Conservation (phyloP, 2,888 invertebrate species). For the Lamproptera curius region DNA sequence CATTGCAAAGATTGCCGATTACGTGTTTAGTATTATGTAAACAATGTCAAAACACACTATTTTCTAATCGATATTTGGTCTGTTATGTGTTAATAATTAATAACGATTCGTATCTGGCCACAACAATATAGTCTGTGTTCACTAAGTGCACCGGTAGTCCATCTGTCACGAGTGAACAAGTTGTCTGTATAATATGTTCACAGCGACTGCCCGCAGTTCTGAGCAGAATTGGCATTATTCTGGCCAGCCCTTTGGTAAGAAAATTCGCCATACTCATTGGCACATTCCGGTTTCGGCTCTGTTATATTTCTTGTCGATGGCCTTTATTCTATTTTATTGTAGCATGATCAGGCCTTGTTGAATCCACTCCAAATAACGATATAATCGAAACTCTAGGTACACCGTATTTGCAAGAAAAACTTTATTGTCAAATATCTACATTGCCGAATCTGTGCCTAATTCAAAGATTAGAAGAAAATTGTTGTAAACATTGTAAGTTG, state of each 20-base stretch:
- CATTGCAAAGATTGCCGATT: slow-evolving; percentile 64
- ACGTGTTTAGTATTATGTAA: too few relatives aligned
- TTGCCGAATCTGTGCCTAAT: too few relatives aligned
- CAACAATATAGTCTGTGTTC: slow-evolving; percentile 69
- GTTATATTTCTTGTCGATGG: slow-evolving; percentile 48
- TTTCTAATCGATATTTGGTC: not conserved
- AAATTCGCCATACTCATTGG: slow-evolving; percentile 72
- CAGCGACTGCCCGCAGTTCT: slow-evolving; percentile 97
- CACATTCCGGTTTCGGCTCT: slow-evolving; percentile 62
- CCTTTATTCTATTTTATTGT: too few relatives aligned
- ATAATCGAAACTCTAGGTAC: too few relatives aligned
- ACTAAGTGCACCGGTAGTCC: slow-evolving; percentile 67
- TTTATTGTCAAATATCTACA: too few relatives aligned
- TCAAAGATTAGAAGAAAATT: too few relatives aligned
- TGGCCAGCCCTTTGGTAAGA: slow-evolving; percentile 97
- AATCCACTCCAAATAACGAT: too few relatives aligned
- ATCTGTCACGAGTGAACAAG: slow-evolving; percentile 76
- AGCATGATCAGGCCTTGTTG: too few relatives aligned
- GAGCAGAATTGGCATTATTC: slow-evolving; percentile 97
- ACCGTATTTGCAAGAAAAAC: too few relatives aligned
- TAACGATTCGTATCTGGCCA: slow-evolving; percentile 49
- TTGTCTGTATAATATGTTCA: slow-evolving; percentile 83
- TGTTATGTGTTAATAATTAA: slow-evolving; percentile 20
- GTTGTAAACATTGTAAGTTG: too few relatives aligned
- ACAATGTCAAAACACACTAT: too few relatives aligned